Base-by-base conservation (phyloP, 1,140 invertebrate species). In the Chymomyza costata region DNA sequence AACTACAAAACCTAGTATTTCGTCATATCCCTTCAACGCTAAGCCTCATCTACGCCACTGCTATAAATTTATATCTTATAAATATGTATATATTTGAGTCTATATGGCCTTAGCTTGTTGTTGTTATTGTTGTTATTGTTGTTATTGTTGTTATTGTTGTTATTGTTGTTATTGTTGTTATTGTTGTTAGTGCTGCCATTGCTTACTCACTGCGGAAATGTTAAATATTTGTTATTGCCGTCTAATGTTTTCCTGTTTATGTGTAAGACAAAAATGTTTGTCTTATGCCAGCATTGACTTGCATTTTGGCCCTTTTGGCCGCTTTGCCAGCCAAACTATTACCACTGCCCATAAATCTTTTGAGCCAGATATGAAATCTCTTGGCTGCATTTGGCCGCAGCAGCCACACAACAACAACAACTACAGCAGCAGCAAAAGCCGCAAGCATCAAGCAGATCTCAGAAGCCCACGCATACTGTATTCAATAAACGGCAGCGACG, bases 191-290 rank as follows among this genome's bases (percentile, higher is more conserved):
- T 15, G 43, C 38, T 44, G 30, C 37, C 49, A n/a, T n/a, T n/a
- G n/a, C n/a, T n/a, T n/a, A n/a, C n/a, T n/a, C n/a, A 28, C 49
- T 73, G 71, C 71, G 73, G 73, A 78, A 78, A 78, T 78, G 73
- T 80, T 78, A 80, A 78, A 78, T 78, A 78, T 78, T 78, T 78
- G 73, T 80, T 80, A 78, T 78, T 78, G 64, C 67, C 73, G 73
- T 80, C 73, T 67, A 78, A 78, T 78, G 73, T 57, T 49, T 78
- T 78, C 73, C 73, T 65, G 51, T 55, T 54, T 35, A 38, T 28
- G 17, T 40, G 35, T 49, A 60, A 67, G 54, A 68, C 67, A 78
- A 3, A 5, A 28, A 28, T 28, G 25, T 10, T 28, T 28, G 25
- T 28, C 10, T 5, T 6, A 28, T 28, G 25, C 5, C 25, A 28